phyloP scores from a whole-genome alignment of 2,797 vertebrate genomes.

The Bradypodion pumilum region DNA sequence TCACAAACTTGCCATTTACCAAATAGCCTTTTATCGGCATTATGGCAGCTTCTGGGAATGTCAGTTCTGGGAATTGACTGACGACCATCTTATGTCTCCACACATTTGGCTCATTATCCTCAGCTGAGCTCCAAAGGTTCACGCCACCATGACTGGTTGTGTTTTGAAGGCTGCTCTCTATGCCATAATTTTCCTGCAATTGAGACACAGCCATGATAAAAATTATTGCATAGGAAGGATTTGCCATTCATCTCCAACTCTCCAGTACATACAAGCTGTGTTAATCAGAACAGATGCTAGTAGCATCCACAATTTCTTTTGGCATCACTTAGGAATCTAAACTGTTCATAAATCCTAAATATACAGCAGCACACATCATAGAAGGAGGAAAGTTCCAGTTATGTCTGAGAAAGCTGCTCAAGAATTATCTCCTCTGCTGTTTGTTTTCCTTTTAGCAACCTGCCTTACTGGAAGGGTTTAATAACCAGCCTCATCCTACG shows the following conservation, averaged over 20 bases:
- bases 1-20: slow-evolving; percentile 24
- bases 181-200: not conserved
- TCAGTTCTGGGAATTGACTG: slow-evolving; percentile 16
- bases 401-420: not conserved
- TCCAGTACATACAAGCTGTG: not conserved
- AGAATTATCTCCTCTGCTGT: not conserved
- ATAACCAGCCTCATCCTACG: no score
- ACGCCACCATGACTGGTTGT: not conserved
- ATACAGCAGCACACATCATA: not conserved
- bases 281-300: not conserved
- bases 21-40: slow-evolving; percentile 17
- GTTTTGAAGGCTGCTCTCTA: not conserved
- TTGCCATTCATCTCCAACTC: not conserved
- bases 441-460: not conserved
- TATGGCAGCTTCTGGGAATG: slow-evolving; percentile 20
- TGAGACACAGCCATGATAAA: not conserved
- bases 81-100: not conserved
- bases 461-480: not conserved
- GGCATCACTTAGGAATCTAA: not conserved
- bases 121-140: not conserved
- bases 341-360: not conserved
- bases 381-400: not conserved
- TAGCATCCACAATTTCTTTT: not conserved
- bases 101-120: not conserved
- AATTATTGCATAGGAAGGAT: not conserved